Base-by-base conservation (phyloP, 2,797 vertebrate genomes). In the Ataeniobius toweri region DNA sequence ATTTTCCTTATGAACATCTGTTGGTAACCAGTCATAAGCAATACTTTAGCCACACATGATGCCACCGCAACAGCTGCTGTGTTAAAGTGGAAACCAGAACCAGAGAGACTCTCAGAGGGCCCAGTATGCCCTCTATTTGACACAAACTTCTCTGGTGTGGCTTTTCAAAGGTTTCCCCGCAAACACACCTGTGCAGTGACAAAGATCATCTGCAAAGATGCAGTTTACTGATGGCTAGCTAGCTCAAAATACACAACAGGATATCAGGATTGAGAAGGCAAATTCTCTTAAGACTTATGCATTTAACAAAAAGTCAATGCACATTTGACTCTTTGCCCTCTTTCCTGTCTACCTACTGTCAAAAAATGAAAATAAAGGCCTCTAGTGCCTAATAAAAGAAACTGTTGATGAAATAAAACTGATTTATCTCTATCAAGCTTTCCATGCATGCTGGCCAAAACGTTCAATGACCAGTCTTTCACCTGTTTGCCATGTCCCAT, bases 1-100 rank as follows among this genome's bases (percentile, higher is more conserved):
- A 80, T 73, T 82, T 80, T 83, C 61, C 83, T 85, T 70, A 80
- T 89, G 85, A 91, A 82, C 89, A 87, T 89, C 89, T 85, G 89
- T 88, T 86, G 85, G 83, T 83, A 48, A 67, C 31, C 65, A 48
- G 79, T 76, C 50, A 18, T 26, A 68, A 76, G 71, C 36, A 53
- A 81, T 67, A 82, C 71, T 76, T 59, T 71, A 59, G n/a, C 75
- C 58, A 65, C 70, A 69, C 56, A 8, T 58, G 79, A 86, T 74
- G 85, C 76, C 81, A 36, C 83, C 73, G 6, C 73, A 85, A 71
- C 91, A 93, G 91, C 85, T 93, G 92, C 82, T 26, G 9, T 28
- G 82, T 82, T 84, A 75, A 78, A 85, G 87, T 76, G 79, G 79
- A 77, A 88, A 81, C 39, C 82, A 86, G 78, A 73, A 56, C 78